A percentile compares a stretch with the other conserved stretches of the same genome.
Evolutionary conservation across 1,140 invertebrate species (phyloP).

Genomic region (Drosophila kepulauana): DNA sequence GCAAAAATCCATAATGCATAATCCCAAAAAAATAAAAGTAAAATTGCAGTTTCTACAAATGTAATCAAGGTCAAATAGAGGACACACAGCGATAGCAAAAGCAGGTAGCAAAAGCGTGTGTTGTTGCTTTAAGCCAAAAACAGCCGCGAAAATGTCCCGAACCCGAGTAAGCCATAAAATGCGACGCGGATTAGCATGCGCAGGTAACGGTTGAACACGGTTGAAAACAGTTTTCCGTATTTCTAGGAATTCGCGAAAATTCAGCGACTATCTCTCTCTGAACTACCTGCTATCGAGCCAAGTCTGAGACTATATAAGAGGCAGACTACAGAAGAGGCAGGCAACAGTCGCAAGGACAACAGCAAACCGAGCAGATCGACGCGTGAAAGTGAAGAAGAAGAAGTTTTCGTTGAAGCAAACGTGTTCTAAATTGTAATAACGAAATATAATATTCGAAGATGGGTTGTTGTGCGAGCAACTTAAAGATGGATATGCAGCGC

Average conservation of each 20-base stretch:
- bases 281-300: conserved; percentile 3
- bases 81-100: background rate
- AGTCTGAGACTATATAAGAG: conserved; percentile 15
- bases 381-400: background rate
- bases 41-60: background rate
- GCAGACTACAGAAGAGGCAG: conserved; percentile 2
- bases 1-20: conserved; percentile 9
- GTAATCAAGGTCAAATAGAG: background rate
- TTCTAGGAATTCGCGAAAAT: conserved; percentile 33
- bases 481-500: conserved; percentile 47
- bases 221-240: background rate
- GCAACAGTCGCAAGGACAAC: conserved; percentile 9
- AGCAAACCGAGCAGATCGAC: conserved; percentile 2
- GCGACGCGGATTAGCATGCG: conserved; percentile 17
- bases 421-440: background rate
- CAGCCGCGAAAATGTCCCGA: background rate
- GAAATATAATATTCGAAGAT: conserved; percentile 6
- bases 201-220: background rate
- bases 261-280: background rate
- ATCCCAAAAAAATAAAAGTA: background rate
- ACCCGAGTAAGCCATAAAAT: conserved; percentile 10
- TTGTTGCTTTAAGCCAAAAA: conserved; percentile 7
- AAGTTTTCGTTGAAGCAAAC: background rate
- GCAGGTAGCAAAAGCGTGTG: conserved; percentile 1
- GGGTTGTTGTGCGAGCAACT: conserved; percentile 70